Evolutionary conservation across 92 coral and sea anemone species (phyloP).

Genomic region (Blastomussa wellsi): DNA sequence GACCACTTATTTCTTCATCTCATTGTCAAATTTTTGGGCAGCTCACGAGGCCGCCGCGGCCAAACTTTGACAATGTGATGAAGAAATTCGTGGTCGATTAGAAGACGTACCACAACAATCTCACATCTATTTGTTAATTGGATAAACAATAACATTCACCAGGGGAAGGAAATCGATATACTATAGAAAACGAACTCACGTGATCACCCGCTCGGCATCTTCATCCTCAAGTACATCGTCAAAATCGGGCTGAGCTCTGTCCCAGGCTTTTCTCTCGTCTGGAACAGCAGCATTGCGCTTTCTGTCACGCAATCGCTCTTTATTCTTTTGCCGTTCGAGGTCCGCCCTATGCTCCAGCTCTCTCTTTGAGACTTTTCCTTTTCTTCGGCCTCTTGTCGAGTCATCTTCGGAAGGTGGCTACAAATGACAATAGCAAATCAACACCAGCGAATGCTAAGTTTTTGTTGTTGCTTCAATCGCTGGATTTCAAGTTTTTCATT

Average conservation of each 20-base stretch:
- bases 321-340: slow-evolving; percentile 91
- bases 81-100: too few species aligned
- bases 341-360: slow-evolving; percentile 90
- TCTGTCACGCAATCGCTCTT: slow-evolving; percentile 87
- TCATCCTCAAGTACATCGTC: slow-evolving; percentile 83
- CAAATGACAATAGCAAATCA: background rate
- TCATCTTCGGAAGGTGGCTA: slow-evolving; percentile 51
- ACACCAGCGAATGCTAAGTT: background rate
- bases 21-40: too few species aligned
- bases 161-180: too few species aligned
- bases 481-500: too few species aligned
- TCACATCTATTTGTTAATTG: too few species aligned
- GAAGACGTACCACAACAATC: too few species aligned
- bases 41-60: too few species aligned
- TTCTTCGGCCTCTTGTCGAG: slow-evolving; percentile 42
- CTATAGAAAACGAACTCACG: slow-evolving; percentile 49
- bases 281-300: slow-evolving; percentile 52
- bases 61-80: too few species aligned
- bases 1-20: too few species aligned
- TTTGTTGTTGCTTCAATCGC: too few species aligned
- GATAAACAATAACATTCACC: too few species aligned
- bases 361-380: slow-evolving; percentile 61
- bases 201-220: slow-evolving; percentile 73
- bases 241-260: slow-evolving; percentile 74
- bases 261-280: slow-evolving; percentile 85